Base-by-base conservation (phyloP, 2,888 invertebrate species). In the Nymphalis polychloros region DNA sequence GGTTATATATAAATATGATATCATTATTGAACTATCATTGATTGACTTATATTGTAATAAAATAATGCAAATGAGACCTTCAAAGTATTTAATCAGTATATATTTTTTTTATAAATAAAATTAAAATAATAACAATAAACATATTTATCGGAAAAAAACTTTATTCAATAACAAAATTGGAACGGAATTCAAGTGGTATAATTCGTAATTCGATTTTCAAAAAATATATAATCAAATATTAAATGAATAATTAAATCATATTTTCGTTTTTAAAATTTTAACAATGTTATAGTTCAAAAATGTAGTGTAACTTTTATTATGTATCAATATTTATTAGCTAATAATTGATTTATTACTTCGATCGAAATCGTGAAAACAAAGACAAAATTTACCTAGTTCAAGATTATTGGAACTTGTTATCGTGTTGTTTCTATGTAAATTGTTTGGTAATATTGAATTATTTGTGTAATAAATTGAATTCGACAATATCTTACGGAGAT, bases 401-500 rank as follows among this genome's bases (percentile, higher is more conserved):
- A 49, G 20, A 49, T 35, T 62, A 48, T 67, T 62, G 47, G 48
- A 48, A 48, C 41, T 48, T 67, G 48, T 49, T 55, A 55, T 67
- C 61, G 60, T 41, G 55, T 62, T 48, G 66, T 67, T 61, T 60
- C 46, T 48, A 49, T 55, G 66, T 67, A 67, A 67, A 67, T 67
- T 49, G 66, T 60, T 60, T 50, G 35, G 50, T 63, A 59, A 68
- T 49, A 19, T 68, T 59, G 60, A 68, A 68, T 68, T 68, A 68
- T 68, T 68, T 68, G 68, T 64, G 49, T 68, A 64, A 63, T 64
- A 63, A 68, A 68, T 68, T 61, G 53, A 55, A 53, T 61, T 48
- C 23, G 41, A 63, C 48, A 64, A 64, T 67, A 70, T 61, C 59
- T 60, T 49, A 57, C 69, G 76, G 75, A 76, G 61, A 67, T 70